These are phyloP conservation scores for Gari tellinella DNA, from an alignment of 2,888 invertebrate genomes.

Conservation along the genomic window DNA sequence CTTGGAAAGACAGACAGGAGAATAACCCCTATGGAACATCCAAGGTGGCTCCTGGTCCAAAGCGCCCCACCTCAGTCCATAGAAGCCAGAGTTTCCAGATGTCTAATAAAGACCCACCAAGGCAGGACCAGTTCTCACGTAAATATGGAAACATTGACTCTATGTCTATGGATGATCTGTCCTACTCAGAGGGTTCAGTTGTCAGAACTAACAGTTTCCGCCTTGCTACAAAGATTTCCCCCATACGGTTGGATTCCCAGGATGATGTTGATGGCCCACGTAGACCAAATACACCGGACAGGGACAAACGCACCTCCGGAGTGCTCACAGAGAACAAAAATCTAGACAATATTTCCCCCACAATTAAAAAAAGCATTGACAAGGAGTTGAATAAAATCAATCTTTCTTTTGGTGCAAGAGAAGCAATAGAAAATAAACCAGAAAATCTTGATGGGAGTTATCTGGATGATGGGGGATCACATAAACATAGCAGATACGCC, in stretches of 20 bases:
- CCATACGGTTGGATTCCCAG: slow-evolving; percentile 65
- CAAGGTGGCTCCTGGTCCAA: slow-evolving; percentile 1
- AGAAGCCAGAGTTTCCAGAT: slow-evolving; percentile 72
- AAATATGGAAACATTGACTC: slow-evolving; percentile 27
- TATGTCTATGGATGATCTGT: slow-evolving; percentile 49
- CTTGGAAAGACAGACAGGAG: neutral
- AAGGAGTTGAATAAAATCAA: slow-evolving; percentile 27
- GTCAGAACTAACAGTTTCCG: slow-evolving; percentile 75
- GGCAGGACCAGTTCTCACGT: slow-evolving; percentile 50
- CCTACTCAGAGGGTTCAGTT: slow-evolving; percentile 44
- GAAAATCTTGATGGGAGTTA: slow-evolving; percentile 46
- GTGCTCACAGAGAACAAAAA: slow-evolving; percentile 27
- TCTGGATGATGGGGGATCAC: slow-evolving; percentile 33
- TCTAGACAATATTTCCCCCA: slow-evolving; percentile 38
- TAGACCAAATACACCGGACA: neutral
- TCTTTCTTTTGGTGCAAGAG: slow-evolving; percentile 17
- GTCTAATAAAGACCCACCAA: slow-evolving; percentile 66
- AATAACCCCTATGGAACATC: no score
- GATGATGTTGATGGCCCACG: slow-evolving; percentile 28
- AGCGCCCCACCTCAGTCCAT: slow-evolving; percentile 42
- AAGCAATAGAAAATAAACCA: slow-evolving; percentile 13
- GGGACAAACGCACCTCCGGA: neutral
- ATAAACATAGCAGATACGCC: slow-evolving; percentile 59
- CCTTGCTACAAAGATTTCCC: slow-evolving; percentile 70
- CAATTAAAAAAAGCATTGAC: slow-evolving; percentile 44